Base-by-base conservation (phyloP, 1,140 invertebrate species). In the Drosophila micromelanica region DNA sequence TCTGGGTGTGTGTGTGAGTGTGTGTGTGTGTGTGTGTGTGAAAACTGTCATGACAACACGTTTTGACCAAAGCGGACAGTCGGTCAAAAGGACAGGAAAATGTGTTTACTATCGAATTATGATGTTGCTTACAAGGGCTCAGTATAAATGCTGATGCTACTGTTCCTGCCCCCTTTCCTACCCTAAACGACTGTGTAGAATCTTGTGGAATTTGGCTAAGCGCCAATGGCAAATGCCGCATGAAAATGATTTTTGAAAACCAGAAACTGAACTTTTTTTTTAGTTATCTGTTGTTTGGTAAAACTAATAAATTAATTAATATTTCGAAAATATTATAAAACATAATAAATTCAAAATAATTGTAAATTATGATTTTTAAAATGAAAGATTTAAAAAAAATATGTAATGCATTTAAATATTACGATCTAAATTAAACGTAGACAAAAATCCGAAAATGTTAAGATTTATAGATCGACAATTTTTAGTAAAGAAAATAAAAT, bases 41-140 rank as follows among this genome's bases (percentile, higher is more conserved):
- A 60, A 65, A 20, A 73, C 45, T 70, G 15, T 20, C 48, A 35
- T 75, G 76, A 74, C 71, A 70, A 51, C 56, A 54, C 20, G 23
- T 55, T 37, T 46, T 17, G 38, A 60, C 48, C 62, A 40, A 40
- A 56, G 20, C 30, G 35, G 61, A 61, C 61, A 56, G 20, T 27
- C 20, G 59, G 45, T 35, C 35, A 11, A 57, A 65, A 68, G 69
- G 68, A 68, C 51, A 37, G 56, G 54, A 51, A 87, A 87, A 78
- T 81, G 62, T 87, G 78, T 87, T 86, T 78, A 76, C 75, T 76
- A 76, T 87, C 71, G 63, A 86, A 86, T 87, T 86, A 87, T 87
- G 78, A 78, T 86, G 74, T 86, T 70, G 27, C 80, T 65, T 61
- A 61, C 57, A 56, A 57, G 38, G 52, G 40, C 32, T 35, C 54